These are phyloP conservation scores for Globodera ellingtonae DNA, from an alignment of 1,140 invertebrate species.

Conservation along the genomic window DNA sequence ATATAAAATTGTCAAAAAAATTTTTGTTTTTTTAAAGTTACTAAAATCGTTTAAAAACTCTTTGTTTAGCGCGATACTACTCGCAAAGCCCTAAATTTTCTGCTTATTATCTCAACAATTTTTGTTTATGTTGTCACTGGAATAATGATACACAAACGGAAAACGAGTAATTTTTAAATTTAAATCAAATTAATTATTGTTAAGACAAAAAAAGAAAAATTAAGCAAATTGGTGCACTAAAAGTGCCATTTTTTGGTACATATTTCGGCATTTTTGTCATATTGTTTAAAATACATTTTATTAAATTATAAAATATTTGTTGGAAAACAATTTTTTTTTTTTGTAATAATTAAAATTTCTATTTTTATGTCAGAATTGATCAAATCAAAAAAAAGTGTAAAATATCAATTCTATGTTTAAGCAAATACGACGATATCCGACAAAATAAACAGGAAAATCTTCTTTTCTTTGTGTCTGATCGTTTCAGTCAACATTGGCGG, in stretches of 20 bases:
- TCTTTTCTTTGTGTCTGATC: not conserved
- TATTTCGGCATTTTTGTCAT: no score
- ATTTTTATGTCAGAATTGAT: no score
- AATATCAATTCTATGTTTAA: not conserved
- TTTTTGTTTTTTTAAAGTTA: not conserved
- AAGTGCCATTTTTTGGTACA: no score
- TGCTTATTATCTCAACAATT: not conserved
- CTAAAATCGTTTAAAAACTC: not conserved
- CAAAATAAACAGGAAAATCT: not conserved
- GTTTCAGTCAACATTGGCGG: not conserved
- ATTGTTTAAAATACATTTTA: no score
- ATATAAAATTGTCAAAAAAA: not conserved
- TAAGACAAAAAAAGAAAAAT: no score
- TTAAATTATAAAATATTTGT: no score
- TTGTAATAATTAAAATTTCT: no score
- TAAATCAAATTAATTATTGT: no score
- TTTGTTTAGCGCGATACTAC: not conserved
- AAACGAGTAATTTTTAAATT: no score
- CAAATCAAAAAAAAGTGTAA: no score
- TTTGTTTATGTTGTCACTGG: not conserved
- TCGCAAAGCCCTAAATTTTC: not conserved
- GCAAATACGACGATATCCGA: not conserved
- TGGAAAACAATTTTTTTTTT: no score
- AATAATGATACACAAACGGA: not conserved
- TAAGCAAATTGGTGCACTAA: no score